These are phyloP conservation scores for Grus americana DNA, from an alignment of 2,113 vertebrate genomes.

Conservation along the genomic window DNA sequence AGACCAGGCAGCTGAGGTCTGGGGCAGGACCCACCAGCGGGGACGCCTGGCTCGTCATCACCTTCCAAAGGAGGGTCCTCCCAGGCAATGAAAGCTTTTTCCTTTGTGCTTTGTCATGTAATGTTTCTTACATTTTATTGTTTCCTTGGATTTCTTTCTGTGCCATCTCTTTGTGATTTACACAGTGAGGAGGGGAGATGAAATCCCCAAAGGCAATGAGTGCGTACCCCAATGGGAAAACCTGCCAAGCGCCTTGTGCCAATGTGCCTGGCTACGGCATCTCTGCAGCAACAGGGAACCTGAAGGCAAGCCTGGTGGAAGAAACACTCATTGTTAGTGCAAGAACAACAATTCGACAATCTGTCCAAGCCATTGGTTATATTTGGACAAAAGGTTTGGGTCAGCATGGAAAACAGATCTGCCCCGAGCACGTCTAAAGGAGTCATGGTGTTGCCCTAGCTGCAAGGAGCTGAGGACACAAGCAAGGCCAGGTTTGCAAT, in stretches of 20 bases:
- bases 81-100: neutral
- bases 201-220: neutral
- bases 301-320: fast-evolving
- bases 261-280: neutral
- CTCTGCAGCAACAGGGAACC: neutral
- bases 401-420: neutral
- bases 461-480: neutral
- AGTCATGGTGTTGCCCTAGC: fast-evolving
- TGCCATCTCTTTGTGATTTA: neutral
- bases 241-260: neutral
- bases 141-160: neutral
- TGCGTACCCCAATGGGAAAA: neutral
- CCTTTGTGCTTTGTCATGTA: neutral
- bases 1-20: neutral
- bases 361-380: neutral
- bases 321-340: neutral
- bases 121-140: neutral
- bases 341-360: fast-evolving
- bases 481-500: neutral
- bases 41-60: neutral
- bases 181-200: neutral
- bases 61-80: neutral
- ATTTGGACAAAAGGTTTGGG: neutral
- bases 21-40: fast-evolving
- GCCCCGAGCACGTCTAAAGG: neutral